Base-by-base conservation (phyloP, 2,113 vertebrate genomes). In the Elgaria multicarinata region DNA sequence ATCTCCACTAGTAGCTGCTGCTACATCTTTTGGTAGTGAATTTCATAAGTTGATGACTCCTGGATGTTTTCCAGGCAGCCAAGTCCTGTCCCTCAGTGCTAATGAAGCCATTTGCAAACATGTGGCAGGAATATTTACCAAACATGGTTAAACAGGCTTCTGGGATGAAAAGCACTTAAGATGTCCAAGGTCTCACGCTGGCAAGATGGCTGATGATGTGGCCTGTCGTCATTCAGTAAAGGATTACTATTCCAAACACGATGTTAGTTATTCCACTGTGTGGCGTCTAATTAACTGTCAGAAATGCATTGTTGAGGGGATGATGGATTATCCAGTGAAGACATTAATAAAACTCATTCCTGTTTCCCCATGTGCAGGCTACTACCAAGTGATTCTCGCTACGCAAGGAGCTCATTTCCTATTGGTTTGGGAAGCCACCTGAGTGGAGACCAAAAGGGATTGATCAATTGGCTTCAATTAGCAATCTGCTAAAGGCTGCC, bases 211-310 rank as follows among this genome's bases (percentile, higher is more conserved):
- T 95, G 86, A 0, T n/a, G 22, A 85, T 85, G 12, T 5, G 88
- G 89, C 92, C 92, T 91, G 93, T 80, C 92, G 88, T 78, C 92
- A 90, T 93, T 94, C 91, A 93, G 93, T 55, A 62, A 88, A 39
- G 87, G 95, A 96, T 95, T 96, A 86, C 90, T 90, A 97, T 97
- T 96, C 96, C 87, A 92, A 95, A 96, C 96, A 97, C 90, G 85
- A 67, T 3, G 3, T 92, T 96, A 85, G 78, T 96, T 95, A 96
- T 94, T 96, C 95, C 93, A 95, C 96, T 93, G 96, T 84, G 95
- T 96, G 95, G 96, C 97, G 97, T 97, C 98, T 98, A 98, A 98
- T 98, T 98, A 98, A 97, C 96, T 98, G 97, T 98, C 97, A 98
- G 95, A 95, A 96, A 97, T 94, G 96, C 96, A 95, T 96, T 95